A percentile compares a stretch with the other conserved stretches of the same genome.
Evolutionary conservation across 2,888 invertebrate genomes (phyloP).

Genomic region (Eurytoma adleriae): DNA sequence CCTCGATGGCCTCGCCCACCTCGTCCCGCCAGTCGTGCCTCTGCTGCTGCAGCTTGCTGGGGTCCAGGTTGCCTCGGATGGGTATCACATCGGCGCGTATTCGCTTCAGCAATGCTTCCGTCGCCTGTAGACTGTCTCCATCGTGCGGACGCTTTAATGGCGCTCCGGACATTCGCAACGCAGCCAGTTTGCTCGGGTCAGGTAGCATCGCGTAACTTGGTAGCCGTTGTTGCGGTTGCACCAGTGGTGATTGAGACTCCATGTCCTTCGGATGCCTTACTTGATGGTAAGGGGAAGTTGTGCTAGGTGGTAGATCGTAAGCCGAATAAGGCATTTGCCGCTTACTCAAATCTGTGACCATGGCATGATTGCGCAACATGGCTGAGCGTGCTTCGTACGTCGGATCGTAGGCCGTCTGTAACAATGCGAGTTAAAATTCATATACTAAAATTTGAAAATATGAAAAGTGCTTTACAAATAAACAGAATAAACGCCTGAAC

Average conservation of each 20-base stretch:
- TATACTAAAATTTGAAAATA: background rate
- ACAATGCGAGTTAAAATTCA: background rate
- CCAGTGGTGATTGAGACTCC: slow-evolving; percentile 27
- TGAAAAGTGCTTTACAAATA: background rate
- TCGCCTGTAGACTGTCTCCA: slow-evolving; percentile 50
- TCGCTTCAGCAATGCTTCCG: slow-evolving; percentile 68
- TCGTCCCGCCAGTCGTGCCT: slow-evolving; percentile 70
- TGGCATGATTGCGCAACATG: slow-evolving; percentile 71
- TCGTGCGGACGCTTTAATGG: slow-evolving; percentile 68
- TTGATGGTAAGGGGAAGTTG: slow-evolving; percentile 65
- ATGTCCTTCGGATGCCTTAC: slow-evolving; percentile 37
- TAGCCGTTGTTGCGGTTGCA: slow-evolving; percentile 60
- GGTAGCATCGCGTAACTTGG: slow-evolving; percentile 72
- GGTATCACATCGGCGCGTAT: slow-evolving; percentile 69
- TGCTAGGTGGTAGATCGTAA: slow-evolving; percentile 65
- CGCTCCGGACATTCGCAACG: slow-evolving; percentile 66
- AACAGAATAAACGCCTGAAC: background rate
- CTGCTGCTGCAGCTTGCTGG: slow-evolving; percentile 59
- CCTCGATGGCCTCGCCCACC: slow-evolving; percentile 84
- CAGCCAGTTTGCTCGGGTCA: slow-evolving; percentile 71
- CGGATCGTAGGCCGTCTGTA: slow-evolving; percentile 41
- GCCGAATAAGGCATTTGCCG: slow-evolving; percentile 68
- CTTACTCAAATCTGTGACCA: slow-evolving; percentile 73
- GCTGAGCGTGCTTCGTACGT: slow-evolving; percentile 69
- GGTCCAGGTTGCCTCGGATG: slow-evolving; percentile 65